These are phyloP conservation scores for Dendrolimus kikuchii DNA, from an alignment of 1,140 invertebrate species.

Conservation along the genomic window DNA sequence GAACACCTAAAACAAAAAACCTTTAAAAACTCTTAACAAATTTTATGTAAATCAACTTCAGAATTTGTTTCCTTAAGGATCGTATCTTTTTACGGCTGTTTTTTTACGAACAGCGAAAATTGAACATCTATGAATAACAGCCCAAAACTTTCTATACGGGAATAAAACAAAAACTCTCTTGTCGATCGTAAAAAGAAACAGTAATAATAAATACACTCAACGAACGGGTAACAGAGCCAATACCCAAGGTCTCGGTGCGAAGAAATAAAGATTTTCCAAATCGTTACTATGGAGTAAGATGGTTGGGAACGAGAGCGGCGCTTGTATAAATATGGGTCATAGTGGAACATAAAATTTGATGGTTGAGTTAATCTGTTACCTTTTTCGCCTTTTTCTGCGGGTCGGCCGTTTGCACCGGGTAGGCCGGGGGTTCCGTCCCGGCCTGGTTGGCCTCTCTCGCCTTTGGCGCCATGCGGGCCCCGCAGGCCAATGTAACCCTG, in stretches of 20 bases:
- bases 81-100: too few species aligned
- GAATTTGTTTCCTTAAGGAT: slow-evolving; percentile 1
- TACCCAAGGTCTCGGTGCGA: slow-evolving; percentile 31
- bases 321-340: slow-evolving; percentile 57
- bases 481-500: slow-evolving; percentile 54
- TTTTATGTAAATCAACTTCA: slow-evolving; percentile 1
- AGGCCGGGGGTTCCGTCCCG: slow-evolving; percentile 53
- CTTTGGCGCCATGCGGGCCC: slow-evolving; percentile 59
- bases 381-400: slow-evolving; percentile 73
- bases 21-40: not conserved
- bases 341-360: slow-evolving; percentile 66
- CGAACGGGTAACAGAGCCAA: slow-evolving; percentile 24
- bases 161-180: slow-evolving; percentile 26
- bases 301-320: slow-evolving; percentile 41
- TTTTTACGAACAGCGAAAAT: too few species aligned
- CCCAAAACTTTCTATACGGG: slow-evolving; percentile 5
- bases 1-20: slow-evolving; percentile 29
- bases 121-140: too few species aligned
- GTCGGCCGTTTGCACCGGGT: slow-evolving; percentile 65
- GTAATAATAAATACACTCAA: slow-evolving; percentile 45
- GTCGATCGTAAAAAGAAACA: slow-evolving; percentile 32
- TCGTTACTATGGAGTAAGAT: slow-evolving; percentile 53
- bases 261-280: slow-evolving; percentile 64
- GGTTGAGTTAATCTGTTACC: slow-evolving; percentile 64
- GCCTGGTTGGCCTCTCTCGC: slow-evolving; percentile 47